Percentiles rank a stretch among this genome's conserved stretches.
These are phyloP conservation scores for Pangasius sanitwongsei DNA, from an alignment of 2,797 vertebrate species.

Conservation along the genomic window DNA sequence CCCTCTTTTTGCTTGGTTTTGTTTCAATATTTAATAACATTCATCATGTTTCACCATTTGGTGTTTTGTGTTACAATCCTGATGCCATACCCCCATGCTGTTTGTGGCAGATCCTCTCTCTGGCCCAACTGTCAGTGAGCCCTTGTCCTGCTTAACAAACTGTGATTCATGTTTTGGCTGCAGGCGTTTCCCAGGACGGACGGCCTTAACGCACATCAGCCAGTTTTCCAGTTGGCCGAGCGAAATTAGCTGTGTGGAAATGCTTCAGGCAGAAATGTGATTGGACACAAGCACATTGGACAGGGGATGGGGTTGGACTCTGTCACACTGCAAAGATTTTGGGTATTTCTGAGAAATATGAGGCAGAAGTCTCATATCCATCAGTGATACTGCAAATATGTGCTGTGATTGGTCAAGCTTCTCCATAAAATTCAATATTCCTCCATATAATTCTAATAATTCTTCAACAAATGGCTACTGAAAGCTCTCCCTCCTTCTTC, in stretches of 20 bases:
- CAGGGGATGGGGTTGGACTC: not conserved
- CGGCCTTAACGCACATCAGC: not conserved
- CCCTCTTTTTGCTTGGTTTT: not conserved
- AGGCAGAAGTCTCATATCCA: not conserved
- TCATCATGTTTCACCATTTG: not conserved
- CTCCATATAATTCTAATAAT: not conserved
- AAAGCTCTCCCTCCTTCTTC: not conserved
- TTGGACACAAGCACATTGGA: not conserved
- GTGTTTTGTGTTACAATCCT: not conserved
- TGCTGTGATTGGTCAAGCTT: not conserved
- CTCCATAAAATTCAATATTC: not conserved
- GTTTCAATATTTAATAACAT: not conserved
- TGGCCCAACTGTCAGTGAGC: not conserved
- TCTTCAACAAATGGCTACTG: not conserved
- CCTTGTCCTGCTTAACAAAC: conserved; percentile 19
- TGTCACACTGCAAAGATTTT: not conserved
- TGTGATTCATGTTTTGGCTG: conserved; percentile 28
- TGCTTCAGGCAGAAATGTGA: conserved; percentile 1
- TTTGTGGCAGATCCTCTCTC: conserved; percentile 2
- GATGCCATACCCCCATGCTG: conserved; percentile 15
- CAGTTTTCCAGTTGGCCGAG: conserved; percentile 19
- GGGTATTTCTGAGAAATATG: not conserved
- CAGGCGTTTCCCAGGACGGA: conserved; percentile 19
- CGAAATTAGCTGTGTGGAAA: conserved; percentile 26
- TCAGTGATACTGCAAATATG: not conserved